These are phyloP conservation scores for Tragelaphus oryx DNA, from an alignment of 2,797 vertebrate species.

Conservation along the genomic window DNA sequence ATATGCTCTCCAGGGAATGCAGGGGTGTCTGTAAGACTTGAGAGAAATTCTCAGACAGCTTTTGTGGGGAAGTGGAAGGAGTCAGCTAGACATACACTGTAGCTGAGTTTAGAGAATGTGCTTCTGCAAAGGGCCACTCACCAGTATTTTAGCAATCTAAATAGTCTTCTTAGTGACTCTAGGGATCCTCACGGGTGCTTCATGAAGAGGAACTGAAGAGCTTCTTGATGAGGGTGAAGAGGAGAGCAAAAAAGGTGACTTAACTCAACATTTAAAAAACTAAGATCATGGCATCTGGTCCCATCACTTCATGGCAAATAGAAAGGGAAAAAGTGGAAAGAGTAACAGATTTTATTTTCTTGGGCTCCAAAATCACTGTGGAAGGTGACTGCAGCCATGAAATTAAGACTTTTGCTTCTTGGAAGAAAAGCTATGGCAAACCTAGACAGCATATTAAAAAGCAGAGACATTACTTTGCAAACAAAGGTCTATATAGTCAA, in stretches of 20 bases:
- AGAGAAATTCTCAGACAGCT: background rate
- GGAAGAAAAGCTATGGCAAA: background rate
- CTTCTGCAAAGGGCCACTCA: background rate
- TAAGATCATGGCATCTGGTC: background rate
- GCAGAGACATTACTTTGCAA: background rate
- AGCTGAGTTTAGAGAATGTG: too few relatives aligned
- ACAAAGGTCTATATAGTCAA: background rate
- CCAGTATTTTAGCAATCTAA: background rate
- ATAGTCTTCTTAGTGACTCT: background rate
- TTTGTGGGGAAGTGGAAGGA: background rate
- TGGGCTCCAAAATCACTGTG: background rate
- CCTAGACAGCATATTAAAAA: background rate
- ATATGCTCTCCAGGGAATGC: background rate
- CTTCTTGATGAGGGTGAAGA: background rate
- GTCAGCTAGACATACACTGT: background rate
- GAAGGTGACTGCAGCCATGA: accelerated
- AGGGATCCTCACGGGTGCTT: background rate
- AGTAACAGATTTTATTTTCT: background rate
- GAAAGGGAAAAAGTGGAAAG: background rate
- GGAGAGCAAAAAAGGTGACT: background rate
- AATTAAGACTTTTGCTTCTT: background rate
- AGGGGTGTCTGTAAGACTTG: background rate
- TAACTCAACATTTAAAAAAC: background rate
- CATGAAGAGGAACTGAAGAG: background rate
- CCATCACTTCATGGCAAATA: background rate